These are phyloP conservation scores for Tanypteryx hageni DNA, from an alignment of 2,888 invertebrate species.

Conservation along the genomic window DNA sequence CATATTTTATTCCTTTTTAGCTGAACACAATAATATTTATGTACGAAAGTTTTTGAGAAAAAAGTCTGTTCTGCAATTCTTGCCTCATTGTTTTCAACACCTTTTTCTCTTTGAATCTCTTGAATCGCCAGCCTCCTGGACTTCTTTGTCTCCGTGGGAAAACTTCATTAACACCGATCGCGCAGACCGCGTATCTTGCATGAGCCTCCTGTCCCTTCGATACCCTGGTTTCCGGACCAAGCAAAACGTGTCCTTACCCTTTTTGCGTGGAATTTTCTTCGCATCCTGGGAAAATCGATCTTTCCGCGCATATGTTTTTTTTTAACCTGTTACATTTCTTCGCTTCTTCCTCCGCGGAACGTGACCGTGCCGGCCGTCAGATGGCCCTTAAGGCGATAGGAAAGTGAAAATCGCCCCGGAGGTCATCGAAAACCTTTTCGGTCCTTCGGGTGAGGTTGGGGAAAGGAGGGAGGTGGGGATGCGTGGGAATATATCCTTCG, in stretches of 20 bases:
- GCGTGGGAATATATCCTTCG: not conserved
- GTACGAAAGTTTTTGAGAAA: no score
- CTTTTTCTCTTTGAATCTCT: no score
- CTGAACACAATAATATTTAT: no score
- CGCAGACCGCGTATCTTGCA: not conserved
- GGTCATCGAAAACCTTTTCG: conserved; percentile 10
- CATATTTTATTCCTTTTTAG: no score
- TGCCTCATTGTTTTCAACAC: no score
- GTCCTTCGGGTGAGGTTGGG: not conserved
- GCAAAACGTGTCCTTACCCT: not conserved
- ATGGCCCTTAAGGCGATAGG: not conserved
- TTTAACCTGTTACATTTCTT: not conserved
- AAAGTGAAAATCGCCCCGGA: conserved; percentile 15
- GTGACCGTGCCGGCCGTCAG: not conserved
- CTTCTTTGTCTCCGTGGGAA: no score
- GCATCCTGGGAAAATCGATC: not conserved
- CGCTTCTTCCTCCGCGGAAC: not conserved
- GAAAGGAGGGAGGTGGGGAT: no score
- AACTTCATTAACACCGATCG: not conserved
- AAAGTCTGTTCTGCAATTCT: no score
- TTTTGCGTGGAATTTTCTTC: not conserved
- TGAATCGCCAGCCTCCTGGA: no score
- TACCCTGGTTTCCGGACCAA: not conserved
- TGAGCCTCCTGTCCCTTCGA: not conserved
- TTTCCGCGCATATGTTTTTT: not conserved